Base-by-base conservation (phyloP, 2,888 invertebrate species). In the Alloplasta piceator region DNA sequence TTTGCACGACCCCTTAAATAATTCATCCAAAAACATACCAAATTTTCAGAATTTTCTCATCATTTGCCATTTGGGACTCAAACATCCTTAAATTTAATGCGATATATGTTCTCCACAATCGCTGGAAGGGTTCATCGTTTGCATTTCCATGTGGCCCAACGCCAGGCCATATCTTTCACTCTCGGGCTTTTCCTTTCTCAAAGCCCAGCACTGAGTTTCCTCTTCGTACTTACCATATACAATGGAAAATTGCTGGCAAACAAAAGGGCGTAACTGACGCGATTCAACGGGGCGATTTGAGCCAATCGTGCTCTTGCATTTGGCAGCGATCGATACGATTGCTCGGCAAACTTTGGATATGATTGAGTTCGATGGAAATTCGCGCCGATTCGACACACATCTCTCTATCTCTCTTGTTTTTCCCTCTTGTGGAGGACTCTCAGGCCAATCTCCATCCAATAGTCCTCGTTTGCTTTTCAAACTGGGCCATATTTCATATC, bases 111-210 rank as follows among this genome's bases (percentile, higher is more conserved):
- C 26, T 26, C 26, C 26, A 48, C 1, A 4, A n/a, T 48, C 5
- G 10, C 5, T 50, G 50, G 38, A 38, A 43, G 48, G 80, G 52
- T 46, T 56, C 82, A 80, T 83, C 85, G 86, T 90, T 89, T 88
- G 88, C 88, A 89, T 89, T 88, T 87, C 85, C 83, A 87, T 87
- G 87, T 88, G 86, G 87, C 85, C 71, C 67, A 64, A 74, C 82
- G 87, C 85, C 88, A 85, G 84, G 82, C 68, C 70, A 12, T 12
- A 61, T 38, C 72, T 48, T 56, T 66, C 61, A 39, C 66, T 6
- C 66, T 6, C 41, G 9, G 46, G 46, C 41, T 67, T 67, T 73
- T 46, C 36, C 55, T 73, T 46, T 14, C 55, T 48, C 55, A 60
- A 41, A 38, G n/a, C n/a, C 43, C 55, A 64, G 7, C 6, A 16